A percentile compares a stretch with the other conserved stretches of the same genome.
Conservation (phyloP, 2,797 vertebrate genomes). For the Poeciliopsis infans region DNA sequence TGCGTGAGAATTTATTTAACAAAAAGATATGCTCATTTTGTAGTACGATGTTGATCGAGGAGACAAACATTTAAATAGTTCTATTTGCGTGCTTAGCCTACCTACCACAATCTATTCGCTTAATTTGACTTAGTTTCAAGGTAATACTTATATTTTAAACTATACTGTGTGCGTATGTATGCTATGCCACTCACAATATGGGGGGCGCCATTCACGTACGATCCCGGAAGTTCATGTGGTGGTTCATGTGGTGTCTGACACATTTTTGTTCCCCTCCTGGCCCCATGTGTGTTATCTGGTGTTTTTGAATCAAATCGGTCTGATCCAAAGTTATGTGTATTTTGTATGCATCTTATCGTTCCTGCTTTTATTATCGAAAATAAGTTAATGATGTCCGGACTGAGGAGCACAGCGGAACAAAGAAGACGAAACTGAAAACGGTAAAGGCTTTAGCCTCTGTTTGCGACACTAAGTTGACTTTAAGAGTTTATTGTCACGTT, state of each 20-base stretch:
- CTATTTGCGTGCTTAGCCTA: background rate
- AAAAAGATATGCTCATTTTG: background rate
- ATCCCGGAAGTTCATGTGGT: background rate
- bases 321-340: background rate
- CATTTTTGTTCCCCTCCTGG: slow-evolving; percentile 28
- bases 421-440: slow-evolving; percentile 46
- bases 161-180: background rate
- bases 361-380: background rate
- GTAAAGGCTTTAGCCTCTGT: slow-evolving; percentile 18
- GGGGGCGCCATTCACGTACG: background rate
- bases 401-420: background rate
- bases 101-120: background rate
- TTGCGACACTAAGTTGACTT: slow-evolving; percentile 52
- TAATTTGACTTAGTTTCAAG: background rate
- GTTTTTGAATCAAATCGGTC: slow-evolving; percentile 15
- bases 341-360: background rate
- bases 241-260: background rate
- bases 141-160: background rate
- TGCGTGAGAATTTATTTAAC: background rate
- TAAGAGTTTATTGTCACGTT: background rate
- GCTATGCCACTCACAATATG: slow-evolving; percentile 3
- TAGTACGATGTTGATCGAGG: background rate
- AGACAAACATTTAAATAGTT: background rate
- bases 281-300: slow-evolving; percentile 57
- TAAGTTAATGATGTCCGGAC: slow-evolving; percentile 13